These are phyloP conservation scores for Panthera tigris DNA, from an alignment of 2,113 vertebrate species.

Conservation along the genomic window DNA sequence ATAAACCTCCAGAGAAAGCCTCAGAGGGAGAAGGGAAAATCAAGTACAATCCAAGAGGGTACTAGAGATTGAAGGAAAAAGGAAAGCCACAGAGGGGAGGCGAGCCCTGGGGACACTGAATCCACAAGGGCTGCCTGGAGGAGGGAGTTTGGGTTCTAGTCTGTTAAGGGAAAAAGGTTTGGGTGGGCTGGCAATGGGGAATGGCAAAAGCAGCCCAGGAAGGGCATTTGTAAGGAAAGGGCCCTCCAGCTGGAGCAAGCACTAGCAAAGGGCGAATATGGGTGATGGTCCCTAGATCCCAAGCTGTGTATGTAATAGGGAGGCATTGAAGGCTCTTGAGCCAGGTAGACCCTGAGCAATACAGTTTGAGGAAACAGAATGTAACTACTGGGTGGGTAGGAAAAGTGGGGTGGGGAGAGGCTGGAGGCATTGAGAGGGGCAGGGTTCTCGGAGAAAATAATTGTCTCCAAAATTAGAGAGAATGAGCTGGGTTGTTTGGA, in stretches of 20 bases:
- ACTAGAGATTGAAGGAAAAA: too few species aligned
- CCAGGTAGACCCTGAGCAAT: neutral
- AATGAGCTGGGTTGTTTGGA: slow-evolving; percentile 50
- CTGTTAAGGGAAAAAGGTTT: neutral
- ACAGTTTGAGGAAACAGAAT: neutral
- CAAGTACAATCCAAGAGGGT: neutral
- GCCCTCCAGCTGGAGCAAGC: neutral
- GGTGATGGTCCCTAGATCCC: neutral
- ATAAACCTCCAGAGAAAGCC: neutral
- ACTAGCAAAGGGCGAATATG: neutral
- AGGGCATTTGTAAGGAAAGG: neutral
- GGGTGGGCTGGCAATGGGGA: neutral
- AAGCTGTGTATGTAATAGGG: neutral
- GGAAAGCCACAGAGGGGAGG: neutral
- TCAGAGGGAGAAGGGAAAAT: neutral
- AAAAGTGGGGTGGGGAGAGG: neutral
- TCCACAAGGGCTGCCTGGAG: neutral
- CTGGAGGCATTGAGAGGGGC: neutral
- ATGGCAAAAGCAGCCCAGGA: neutral
- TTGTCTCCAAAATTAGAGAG: slow-evolving; percentile 60
- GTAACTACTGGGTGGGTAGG: neutral
- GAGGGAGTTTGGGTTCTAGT: too few species aligned
- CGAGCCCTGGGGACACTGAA: neutral
- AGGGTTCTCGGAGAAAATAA: slow-evolving; percentile 51
- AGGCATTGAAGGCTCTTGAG: neutral